phyloP scores from a whole-genome alignment of 2,113 vertebrate genomes.

The Merops nubicus region DNA sequence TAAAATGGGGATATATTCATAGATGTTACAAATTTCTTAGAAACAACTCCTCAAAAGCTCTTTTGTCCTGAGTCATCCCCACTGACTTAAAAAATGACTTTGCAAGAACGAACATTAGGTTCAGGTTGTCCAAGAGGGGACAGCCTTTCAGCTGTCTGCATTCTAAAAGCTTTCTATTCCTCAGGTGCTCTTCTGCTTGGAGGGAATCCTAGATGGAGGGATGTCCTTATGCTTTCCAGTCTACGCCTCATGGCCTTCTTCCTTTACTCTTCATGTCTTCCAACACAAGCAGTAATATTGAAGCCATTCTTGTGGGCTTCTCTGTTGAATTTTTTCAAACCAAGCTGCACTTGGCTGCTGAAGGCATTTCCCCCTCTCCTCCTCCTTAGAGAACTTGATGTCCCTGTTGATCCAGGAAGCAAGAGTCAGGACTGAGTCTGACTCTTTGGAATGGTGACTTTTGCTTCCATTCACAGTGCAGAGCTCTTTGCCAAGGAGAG shows the following conservation, averaged over 20 bases:
- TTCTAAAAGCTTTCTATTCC: constrained; percentile 14
- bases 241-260: not conserved
- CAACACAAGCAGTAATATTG: not conserved
- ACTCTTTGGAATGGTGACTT: not conserved
- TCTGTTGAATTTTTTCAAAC: not conserved
- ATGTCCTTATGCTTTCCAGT: not conserved
- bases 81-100: not conserved
- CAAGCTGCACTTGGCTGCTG: not conserved
- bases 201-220: not conserved
- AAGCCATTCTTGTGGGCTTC: not conserved
- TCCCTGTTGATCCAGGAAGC: not conserved
- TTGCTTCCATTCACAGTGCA: constrained; percentile 16
- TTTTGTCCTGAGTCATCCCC: not conserved
- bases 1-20: not conserved
- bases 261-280: not conserved
- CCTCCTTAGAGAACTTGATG: not conserved
- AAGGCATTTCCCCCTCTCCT: not conserved
- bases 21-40: not conserved
- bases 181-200: not conserved
- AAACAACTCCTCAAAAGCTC: not conserved
- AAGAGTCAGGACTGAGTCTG: not conserved
- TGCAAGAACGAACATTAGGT: not conserved
- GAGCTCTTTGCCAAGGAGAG: not conserved
- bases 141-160: not conserved
- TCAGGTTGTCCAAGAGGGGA: not conserved